Evolutionary conservation across 2,797 vertebrate genomes (phyloP), one percentile per base, ranked within the genome.

Genomic region (Carduelis carduelis): DNA sequence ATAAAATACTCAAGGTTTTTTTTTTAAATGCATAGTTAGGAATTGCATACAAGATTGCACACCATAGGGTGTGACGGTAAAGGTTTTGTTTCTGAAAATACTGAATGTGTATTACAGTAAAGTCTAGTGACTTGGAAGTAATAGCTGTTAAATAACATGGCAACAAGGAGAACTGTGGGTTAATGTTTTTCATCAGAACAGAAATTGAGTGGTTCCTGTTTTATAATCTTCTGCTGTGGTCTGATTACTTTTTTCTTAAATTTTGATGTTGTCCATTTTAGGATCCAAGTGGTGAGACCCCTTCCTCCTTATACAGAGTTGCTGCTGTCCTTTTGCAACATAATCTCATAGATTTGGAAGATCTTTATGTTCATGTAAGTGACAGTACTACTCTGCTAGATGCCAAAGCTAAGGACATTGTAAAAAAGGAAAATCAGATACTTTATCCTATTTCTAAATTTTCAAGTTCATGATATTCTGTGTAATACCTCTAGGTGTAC

Each of bases 361-460:
- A 99, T 96, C 98, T 99, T 93, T 99, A 99, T 55, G 99, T 99
- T 92, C 99, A 99, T 89, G 99, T 99, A 98, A 99, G 99, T 95
- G 41, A 41, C 13, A 13, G 5, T 66, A 39, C 44, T 80, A 12
- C 24, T 59, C 28, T 47, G 34, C 49, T 63, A 46, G 52, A 44
- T 82, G 13, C 4, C 28, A 56, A 61, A 78, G n/a, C 46, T 43
- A 39, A 50, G 30, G 35, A 50, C 21, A 14, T 32, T 20, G 8
- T 4, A n/a, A 3, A 28, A 26, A 63, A 44, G 47, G 21, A 30
- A 57, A 64, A 35, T 9, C 19, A 65, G 12, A 26, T 37, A 18
- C 11, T 52, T 83, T 16, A 83, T 30, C 4, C 4, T n/a, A 3
- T 61, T 43, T 44, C 11, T 80, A 15, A 49, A 53, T 30, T 18